Evolutionary conservation across 2,888 invertebrate genomes (phyloP).

Genomic region (Phyllotreta striolata): DNA sequence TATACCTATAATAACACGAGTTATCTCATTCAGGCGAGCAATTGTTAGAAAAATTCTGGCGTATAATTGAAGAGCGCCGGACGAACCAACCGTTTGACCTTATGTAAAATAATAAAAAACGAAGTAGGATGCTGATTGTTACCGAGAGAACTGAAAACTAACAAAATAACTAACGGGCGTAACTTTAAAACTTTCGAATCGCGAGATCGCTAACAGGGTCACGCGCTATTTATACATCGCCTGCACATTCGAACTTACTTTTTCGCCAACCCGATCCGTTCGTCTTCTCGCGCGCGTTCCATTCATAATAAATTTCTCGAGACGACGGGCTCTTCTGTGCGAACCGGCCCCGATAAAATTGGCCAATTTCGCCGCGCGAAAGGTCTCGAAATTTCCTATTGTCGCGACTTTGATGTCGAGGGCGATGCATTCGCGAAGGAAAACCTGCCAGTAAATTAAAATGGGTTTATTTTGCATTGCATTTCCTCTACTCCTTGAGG

Average conservation of each 20-base stretch:
- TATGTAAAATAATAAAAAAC: slow-evolving; percentile 29
- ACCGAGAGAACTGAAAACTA: slow-evolving; percentile 24
- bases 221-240: slow-evolving; percentile 46
- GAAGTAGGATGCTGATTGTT: slow-evolving; percentile 32
- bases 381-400: too few species aligned
- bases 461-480: too few species aligned
- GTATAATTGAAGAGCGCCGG: not conserved
- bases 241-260: slow-evolving; percentile 22
- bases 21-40: not conserved
- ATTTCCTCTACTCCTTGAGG: too few species aligned
- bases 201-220: slow-evolving; percentile 45
- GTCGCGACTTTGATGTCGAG: too few species aligned
- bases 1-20: too few species aligned
- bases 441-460: too few species aligned
- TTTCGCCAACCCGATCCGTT: slow-evolving; percentile 7
- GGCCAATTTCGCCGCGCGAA: too few species aligned
- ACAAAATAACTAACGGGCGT: slow-evolving; percentile 33
- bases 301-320: slow-evolving; percentile 2
- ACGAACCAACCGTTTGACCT: slow-evolving; percentile 25
- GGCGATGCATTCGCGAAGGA: too few species aligned
- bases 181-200: slow-evolving; percentile 42
- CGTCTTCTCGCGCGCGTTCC: not conserved
- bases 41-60: not conserved
- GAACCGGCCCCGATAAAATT: too few species aligned
- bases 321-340: too few species aligned